These are phyloP conservation scores for Rhinichthys osculus DNA, from an alignment of 2,797 vertebrate genomes.

Conservation along the genomic window DNA sequence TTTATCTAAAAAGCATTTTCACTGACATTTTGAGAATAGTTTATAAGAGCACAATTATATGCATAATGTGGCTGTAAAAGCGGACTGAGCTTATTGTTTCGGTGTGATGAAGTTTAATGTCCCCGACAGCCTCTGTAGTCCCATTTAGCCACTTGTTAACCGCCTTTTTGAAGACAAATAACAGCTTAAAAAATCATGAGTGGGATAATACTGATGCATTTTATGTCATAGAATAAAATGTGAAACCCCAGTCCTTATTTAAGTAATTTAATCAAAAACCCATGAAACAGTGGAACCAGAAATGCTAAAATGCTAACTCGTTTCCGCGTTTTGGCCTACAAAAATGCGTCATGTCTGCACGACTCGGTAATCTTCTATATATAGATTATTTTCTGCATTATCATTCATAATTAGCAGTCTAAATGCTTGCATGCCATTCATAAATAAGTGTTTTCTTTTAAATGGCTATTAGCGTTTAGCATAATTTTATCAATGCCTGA, in stretches of 20 bases:
- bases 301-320: not conserved
- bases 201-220: not conserved
- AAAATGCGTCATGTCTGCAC: not conserved
- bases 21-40: not conserved
- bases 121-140: not conserved
- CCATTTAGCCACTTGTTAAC: not conserved
- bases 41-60: not conserved
- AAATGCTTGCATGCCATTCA: not conserved
- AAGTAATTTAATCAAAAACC: not conserved
- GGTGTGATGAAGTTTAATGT: not conserved
- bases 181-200: not conserved
- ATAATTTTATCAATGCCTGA: not conserved
- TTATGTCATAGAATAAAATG: not conserved
- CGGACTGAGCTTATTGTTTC: not conserved
- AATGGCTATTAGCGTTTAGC: not conserved
- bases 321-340: not conserved
- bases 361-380: not conserved
- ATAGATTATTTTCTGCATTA: constrained; percentile 6
- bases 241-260: not conserved
- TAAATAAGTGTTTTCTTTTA: not conserved
- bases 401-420: not conserved
- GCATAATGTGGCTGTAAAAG: not conserved
- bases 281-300: not conserved
- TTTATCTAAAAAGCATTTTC: not conserved
- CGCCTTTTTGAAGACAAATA: not conserved